Evolutionary conservation across 2,888 invertebrate genomes (phyloP).

Genomic region (Caenorhabditis sp.): DNA sequence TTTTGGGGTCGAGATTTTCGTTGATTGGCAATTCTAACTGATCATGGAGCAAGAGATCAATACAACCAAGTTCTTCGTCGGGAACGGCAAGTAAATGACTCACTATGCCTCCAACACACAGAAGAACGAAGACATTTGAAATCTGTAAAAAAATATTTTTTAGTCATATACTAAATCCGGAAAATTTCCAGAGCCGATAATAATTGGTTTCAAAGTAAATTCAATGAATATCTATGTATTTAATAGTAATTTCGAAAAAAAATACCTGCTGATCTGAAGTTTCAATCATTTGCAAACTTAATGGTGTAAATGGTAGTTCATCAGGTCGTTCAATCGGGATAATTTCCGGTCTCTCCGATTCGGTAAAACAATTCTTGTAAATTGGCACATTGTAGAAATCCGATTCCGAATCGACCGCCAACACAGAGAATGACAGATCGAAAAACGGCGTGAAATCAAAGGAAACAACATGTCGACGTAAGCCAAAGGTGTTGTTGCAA

Average conservation of each 20-base stretch:
- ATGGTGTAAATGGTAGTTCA: constrained; percentile 25
- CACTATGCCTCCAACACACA: constrained; percentile 22
- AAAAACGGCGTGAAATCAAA: constrained; percentile 26
- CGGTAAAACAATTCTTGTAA: constrained; percentile 16
- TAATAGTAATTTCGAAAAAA: too few species aligned
- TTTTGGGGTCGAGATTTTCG: neutral
- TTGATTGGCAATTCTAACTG: neutral
- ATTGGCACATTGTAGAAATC: constrained; percentile 22
- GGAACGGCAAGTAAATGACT: constrained; percentile 23
- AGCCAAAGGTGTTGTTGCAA: constrained; percentile 28
- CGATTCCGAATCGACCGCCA: constrained; percentile 29
- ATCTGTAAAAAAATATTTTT: too few species aligned
- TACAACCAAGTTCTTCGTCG: constrained; percentile 6
- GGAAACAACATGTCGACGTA: constrained; percentile 22
- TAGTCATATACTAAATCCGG: too few species aligned
- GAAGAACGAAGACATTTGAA: constrained; percentile 16
- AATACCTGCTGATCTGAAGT: constrained; percentile 10
- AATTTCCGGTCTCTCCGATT: constrained; percentile 17
- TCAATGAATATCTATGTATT: too few species aligned
- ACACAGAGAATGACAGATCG: constrained; percentile 16
- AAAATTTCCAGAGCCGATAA: too few species aligned
- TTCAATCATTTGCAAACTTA: constrained; percentile 14
- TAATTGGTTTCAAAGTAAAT: too few species aligned
- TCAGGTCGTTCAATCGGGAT: constrained; percentile 16
- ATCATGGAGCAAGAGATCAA: neutral